A percentile compares a stretch with the other conserved stretches of the same genome.
Conservation (phyloP, 2,888 invertebrate genomes). For the Himalopsyche tibetana region DNA sequence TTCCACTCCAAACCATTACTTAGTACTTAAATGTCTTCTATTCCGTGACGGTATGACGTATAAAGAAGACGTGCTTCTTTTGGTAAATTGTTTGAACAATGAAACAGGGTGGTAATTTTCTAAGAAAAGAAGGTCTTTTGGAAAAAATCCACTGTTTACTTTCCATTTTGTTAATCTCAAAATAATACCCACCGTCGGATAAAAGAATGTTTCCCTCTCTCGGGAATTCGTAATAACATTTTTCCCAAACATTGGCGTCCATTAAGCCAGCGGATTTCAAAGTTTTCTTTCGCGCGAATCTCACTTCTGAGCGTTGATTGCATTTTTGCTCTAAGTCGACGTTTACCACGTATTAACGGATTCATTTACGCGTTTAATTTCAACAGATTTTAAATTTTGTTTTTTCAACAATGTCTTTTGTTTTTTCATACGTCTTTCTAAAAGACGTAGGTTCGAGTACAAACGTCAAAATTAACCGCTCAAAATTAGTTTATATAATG, state of each 20-base stretch:
- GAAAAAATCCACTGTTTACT: conserved; percentile 6
- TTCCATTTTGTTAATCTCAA: conserved; percentile 21
- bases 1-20: neutral
- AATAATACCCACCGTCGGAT: conserved; percentile 12
- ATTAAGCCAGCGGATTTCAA: conserved; percentile 26
- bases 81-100: conserved; percentile 14
- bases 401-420: too few relatives aligned
- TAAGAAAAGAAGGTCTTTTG: neutral
- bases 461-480: too few relatives aligned
- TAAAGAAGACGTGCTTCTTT: neutral
- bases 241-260: conserved; percentile 3
- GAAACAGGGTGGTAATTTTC: neutral
- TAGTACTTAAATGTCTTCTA: neutral
- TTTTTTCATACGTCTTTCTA: too few relatives aligned
- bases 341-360: neutral
- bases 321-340: neutral
- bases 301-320: conserved; percentile 19
- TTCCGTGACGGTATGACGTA: neutral
- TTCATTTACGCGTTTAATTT: neutral
- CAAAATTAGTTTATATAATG: too few relatives aligned
- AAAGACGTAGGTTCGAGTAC: too few relatives aligned
- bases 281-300: neutral
- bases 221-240: conserved; percentile 10
- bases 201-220: neutral
- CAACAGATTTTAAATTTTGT: too few relatives aligned